Percentiles rank a stretch among this genome's conserved stretches.
Conservation (phyloP, 2,888 invertebrate genomes). For the Cheilosia pagana region DNA sequence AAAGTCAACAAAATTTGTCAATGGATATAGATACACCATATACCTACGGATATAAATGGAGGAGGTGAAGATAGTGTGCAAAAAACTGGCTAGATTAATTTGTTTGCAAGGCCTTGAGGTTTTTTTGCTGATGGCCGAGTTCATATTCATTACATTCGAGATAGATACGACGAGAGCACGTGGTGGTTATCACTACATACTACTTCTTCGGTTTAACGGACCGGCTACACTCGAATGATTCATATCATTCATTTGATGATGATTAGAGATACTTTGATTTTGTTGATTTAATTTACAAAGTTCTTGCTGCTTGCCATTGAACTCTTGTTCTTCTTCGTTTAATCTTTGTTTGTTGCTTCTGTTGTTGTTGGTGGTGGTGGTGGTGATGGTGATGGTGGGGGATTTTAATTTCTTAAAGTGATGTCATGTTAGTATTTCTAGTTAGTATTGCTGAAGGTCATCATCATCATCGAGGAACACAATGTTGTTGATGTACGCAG, state of each 20-base stretch:
- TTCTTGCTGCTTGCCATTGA: slow-evolving; percentile 46
- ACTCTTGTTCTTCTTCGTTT: slow-evolving; percentile 28
- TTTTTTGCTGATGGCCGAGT: slow-evolving; percentile 22
- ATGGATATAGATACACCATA: neutral
- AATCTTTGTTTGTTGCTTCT: neutral
- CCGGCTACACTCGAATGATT: slow-evolving; percentile 49
- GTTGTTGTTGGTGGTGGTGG: neutral
- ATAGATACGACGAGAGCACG: slow-evolving; percentile 53
- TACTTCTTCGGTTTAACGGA: slow-evolving; percentile 35
- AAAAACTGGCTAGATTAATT: slow-evolving; percentile 30
- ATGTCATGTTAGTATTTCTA: slow-evolving; percentile 65
- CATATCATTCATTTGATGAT: too few relatives aligned
- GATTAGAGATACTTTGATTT: slow-evolving; percentile 44
- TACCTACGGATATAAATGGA: neutral
- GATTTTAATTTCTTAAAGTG: slow-evolving; percentile 54
- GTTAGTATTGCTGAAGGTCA: slow-evolving; percentile 53
- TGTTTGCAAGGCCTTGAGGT: slow-evolving; percentile 57
- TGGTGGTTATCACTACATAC: slow-evolving; percentile 32
- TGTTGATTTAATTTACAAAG: slow-evolving; percentile 13
- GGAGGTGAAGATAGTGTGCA: neutral
- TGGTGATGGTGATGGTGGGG: slow-evolving; percentile 10
- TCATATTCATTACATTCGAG: slow-evolving; percentile 33
- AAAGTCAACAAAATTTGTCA: slow-evolving; percentile 45
- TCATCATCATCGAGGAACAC: slow-evolving; percentile 22
- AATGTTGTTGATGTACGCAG: slow-evolving; percentile 12